Evolutionary conservation across 2,888 invertebrate species (phyloP).

Genomic region (Ophion ellenae): DNA sequence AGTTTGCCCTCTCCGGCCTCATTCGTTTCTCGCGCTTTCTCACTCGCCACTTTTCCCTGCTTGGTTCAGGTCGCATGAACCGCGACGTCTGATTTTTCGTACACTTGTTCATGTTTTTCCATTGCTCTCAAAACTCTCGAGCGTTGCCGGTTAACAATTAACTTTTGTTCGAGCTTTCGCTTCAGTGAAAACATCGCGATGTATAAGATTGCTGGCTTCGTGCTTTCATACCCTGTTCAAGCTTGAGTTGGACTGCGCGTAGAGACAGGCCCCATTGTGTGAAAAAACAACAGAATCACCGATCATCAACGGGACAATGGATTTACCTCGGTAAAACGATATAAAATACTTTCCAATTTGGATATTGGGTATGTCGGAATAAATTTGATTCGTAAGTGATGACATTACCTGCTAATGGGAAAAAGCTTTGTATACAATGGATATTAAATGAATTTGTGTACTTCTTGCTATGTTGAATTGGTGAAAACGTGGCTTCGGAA

Average conservation of each 20-base stretch:
- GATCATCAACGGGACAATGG: neutral
- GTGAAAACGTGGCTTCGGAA: no score
- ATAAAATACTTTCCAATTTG: neutral
- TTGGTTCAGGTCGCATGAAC: constrained; percentile 44
- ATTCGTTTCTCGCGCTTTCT: constrained; percentile 49
- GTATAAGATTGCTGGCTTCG: constrained; percentile 1
- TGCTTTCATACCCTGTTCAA: constrained; percentile 29
- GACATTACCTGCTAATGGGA: no score
- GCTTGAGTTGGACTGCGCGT: neutral
- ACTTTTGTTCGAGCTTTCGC: constrained; percentile 39
- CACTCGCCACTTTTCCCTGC: constrained; percentile 26
- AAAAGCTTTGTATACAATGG: no score
- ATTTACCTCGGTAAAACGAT: neutral
- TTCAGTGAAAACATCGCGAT: neutral
- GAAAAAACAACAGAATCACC: no score
- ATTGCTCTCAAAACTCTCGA: constrained; percentile 27
- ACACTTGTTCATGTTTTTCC: constrained; percentile 29
- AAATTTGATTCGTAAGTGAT: no score
- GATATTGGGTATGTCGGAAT: no score
- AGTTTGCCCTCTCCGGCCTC: constrained; percentile 34
- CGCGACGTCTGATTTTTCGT: constrained; percentile 56
- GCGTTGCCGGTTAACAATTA: constrained; percentile 7
- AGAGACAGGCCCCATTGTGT: no score
- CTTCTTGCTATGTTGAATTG: no score
- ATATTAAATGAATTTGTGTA: no score